phyloP scores from a whole-genome alignment of 2,113 vertebrate species.

The Coracopsis vasa region DNA sequence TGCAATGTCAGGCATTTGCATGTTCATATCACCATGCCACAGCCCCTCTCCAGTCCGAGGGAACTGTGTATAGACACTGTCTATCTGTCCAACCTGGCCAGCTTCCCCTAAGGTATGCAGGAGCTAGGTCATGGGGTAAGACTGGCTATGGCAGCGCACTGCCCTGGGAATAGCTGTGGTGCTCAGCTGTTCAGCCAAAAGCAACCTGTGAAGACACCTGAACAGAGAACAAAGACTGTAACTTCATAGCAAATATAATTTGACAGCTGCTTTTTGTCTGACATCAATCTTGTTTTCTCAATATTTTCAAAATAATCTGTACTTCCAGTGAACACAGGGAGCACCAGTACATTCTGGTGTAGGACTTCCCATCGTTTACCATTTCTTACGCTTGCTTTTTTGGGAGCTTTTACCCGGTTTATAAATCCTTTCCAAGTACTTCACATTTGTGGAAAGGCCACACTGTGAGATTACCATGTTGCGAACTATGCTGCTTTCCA shows the following conservation, averaged over 20 bases:
- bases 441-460: neutral
- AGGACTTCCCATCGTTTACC: neutral
- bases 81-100: rapidly evolving
- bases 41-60: neutral
- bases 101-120: neutral
- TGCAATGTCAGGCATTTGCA: neutral
- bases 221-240: neutral
- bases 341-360: neutral
- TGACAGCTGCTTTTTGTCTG: neutral
- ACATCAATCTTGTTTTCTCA: neutral
- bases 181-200: rapidly evolving
- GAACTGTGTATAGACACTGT: neutral
- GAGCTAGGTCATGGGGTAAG: neutral
- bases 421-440: neutral
- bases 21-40: rapidly evolving
- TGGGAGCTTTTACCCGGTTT: neutral
- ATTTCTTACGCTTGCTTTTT: neutral
- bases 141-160: neutral
- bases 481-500: neutral
- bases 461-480: neutral
- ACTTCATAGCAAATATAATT: neutral
- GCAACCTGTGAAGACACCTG: neutral
- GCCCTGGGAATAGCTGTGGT: neutral
- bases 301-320: neutral
- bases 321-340: neutral